Evolutionary conservation across 2,888 invertebrate genomes (phyloP).

Genomic region (Agonopterix arenella): DNA sequence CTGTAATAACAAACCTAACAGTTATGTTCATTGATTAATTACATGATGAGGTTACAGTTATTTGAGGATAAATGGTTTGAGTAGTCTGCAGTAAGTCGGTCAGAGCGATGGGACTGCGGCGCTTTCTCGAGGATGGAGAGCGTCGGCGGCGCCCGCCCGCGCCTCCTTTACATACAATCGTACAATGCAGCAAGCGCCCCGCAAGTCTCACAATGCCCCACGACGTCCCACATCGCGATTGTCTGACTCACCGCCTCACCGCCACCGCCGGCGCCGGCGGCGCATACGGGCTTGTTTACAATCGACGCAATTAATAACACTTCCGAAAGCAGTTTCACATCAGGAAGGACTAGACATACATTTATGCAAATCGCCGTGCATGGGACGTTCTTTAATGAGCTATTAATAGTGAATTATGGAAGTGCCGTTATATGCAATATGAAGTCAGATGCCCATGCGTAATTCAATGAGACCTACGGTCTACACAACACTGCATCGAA

Average conservation of each 20-base stretch:
- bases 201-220: conserved; percentile 34
- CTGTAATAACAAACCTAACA: conserved; percentile 14
- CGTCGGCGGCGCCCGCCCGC: conserved; percentile 58
- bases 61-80: not conserved
- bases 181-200: conserved; percentile 36
- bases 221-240: conserved; percentile 63
- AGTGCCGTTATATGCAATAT: no score
- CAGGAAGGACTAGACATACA: conserved; percentile 9
- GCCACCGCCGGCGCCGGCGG: conserved; percentile 39
- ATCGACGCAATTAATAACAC: conserved; percentile 60
- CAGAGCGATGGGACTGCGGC: conserved; percentile 8
- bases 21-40: conserved; percentile 11
- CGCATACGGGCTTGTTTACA: conserved; percentile 63
- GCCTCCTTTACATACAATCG: conserved; percentile 73
- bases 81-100: conserved; percentile 10
- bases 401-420: no score
- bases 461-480: no score
- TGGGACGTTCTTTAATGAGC: not conserved
- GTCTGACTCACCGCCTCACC: conserved; percentile 48
- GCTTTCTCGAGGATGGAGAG: conserved; percentile 28
- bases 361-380: not conserved
- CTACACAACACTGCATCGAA: no score
- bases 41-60: not conserved
- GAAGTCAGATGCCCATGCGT: no score
- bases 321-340: conserved; percentile 32